Conservation (phyloP, 2,888 invertebrate species). For the Noctua janthe region DNA sequence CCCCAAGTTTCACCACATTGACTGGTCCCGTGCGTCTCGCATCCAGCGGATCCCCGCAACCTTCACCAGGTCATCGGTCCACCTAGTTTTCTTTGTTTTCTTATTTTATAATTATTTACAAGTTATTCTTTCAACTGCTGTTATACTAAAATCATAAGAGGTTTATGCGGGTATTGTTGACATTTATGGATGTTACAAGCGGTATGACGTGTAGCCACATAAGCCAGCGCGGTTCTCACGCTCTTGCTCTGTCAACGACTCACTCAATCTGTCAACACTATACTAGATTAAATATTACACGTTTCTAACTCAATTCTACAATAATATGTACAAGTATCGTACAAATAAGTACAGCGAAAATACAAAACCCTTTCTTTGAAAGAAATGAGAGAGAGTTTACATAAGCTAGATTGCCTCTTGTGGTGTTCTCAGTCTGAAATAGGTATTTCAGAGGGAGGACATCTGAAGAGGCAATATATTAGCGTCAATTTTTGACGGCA, state of each 20-base stretch:
- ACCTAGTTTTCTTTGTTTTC: background rate
- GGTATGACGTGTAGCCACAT: slow-evolving; percentile 45
- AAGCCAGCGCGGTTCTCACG: slow-evolving; percentile 75
- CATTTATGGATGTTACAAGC: slow-evolving; percentile 28
- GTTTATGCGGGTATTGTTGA: slow-evolving; percentile 27
- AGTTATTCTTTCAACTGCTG: slow-evolving; percentile 23
- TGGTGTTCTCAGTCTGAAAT: too few relatives aligned
- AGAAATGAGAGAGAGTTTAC: background rate
- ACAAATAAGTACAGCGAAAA: slow-evolving; percentile 5
- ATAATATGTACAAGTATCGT: slow-evolving; percentile 18
- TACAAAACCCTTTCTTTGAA: background rate
- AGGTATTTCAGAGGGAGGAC: background rate
- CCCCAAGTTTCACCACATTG: too few relatives aligned
- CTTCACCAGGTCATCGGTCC: too few relatives aligned
- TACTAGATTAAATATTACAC: slow-evolving; percentile 59
- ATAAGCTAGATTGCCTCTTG: background rate
- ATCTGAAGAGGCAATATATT: background rate
- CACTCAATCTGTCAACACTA: slow-evolving; percentile 76
- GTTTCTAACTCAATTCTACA: slow-evolving; percentile 27
- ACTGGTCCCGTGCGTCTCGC: too few relatives aligned
- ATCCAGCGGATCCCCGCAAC: too few relatives aligned
- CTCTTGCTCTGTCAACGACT: slow-evolving; percentile 74
- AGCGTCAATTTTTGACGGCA: too few relatives aligned
- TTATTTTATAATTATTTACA: slow-evolving; percentile 19
- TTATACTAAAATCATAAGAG: slow-evolving; percentile 48